phyloP scores from a whole-genome alignment of 2,113 vertebrate species.

The Chaenocephalus aceratus region DNA sequence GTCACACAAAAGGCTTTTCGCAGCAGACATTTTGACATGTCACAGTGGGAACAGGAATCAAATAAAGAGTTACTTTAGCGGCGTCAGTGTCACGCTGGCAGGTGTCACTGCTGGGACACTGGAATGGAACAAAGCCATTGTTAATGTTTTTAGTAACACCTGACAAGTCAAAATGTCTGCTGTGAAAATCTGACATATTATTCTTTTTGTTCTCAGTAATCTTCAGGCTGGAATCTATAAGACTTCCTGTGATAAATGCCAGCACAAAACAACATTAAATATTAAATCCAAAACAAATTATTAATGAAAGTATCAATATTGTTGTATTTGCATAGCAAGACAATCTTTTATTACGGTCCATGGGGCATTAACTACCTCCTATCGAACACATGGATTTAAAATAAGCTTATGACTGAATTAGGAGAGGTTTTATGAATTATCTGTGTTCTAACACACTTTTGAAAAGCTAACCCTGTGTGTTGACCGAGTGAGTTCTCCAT shows the following conservation, averaged over 20 bases:
- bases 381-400: background rate
- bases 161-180: slow-evolving; percentile 19
- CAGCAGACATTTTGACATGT: slow-evolving; percentile 16
- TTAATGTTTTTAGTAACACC: background rate
- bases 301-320: slow-evolving; percentile 52
- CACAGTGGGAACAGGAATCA: background rate
- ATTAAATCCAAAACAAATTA: slow-evolving; percentile 56
- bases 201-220: too few relatives aligned
- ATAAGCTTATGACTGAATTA: background rate
- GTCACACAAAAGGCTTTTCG: background rate
- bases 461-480: too few relatives aligned
- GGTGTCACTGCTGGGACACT: background rate
- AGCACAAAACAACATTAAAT: slow-evolving; percentile 49
- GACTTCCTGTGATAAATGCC: slow-evolving; percentile 24
- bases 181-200: background rate
- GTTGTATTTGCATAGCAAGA: slow-evolving; percentile 44
- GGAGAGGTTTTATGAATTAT: background rate
- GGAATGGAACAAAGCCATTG: background rate
- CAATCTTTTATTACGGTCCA: slow-evolving; percentile 21
- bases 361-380: background rate
- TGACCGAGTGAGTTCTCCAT: background rate
- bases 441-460: too few relatives aligned
- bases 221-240: background rate
- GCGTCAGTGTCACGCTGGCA: background rate
- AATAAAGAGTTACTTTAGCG: slow-evolving; percentile 14